Evolutionary conservation across 2,113 vertebrate genomes (phyloP).

Genomic region (Quiscalus mexicanus): DNA sequence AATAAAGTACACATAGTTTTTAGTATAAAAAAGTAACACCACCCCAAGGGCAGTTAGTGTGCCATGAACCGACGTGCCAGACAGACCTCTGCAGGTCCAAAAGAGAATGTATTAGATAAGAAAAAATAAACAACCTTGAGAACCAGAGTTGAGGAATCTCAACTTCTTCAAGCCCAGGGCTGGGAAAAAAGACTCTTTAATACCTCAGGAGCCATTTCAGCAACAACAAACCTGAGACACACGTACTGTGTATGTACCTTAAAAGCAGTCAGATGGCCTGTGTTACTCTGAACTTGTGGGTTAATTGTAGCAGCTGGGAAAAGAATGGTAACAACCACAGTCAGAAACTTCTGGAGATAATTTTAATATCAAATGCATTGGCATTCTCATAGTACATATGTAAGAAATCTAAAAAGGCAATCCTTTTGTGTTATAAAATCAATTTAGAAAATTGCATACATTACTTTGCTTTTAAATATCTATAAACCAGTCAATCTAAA

Average conservation of each 20-base stretch:
- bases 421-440: constrained; percentile 46
- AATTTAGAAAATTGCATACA: constrained; percentile 22
- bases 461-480: constrained; percentile 28
- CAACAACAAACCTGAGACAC: neutral
- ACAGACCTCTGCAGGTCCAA: no score
- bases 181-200: no score
- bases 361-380: constrained; percentile 74
- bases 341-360: constrained; percentile 41
- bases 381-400: constrained; percentile 38
- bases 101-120: no score
- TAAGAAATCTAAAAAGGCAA: constrained; percentile 57
- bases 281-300: neutral
- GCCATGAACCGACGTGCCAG: no score
- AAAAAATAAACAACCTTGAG: no score
- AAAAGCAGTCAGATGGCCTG: neutral
- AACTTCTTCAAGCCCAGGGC: no score
- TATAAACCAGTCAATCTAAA: constrained; percentile 47
- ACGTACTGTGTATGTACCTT: neutral
- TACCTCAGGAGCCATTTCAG: no score
- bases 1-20: no score
- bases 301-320: neutral
- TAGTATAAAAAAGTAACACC: no score
- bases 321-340: neutral
- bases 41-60: no score
- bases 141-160: no score